Base-by-base conservation (phyloP, 92 coral and sea anemone species). In the Parazoanthus darwini region DNA sequence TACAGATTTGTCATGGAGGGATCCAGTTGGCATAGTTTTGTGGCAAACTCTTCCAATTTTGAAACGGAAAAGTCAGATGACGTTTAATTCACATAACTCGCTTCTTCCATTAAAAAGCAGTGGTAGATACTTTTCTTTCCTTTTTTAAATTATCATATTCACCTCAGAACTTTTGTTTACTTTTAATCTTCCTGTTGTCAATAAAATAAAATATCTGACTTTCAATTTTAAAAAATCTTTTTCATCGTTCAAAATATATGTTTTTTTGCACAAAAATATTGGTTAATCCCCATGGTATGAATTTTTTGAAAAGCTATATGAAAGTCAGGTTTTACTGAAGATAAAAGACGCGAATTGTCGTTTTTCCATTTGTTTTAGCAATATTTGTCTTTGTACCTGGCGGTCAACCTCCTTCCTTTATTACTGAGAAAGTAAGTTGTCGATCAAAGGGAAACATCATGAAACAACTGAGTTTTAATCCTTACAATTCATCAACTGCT, bases 121-220 rank as follows among this genome's bases (percentile, higher is more conserved):
- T 29, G 74, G 10, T 10, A 68, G 35, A 68, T 11, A 23, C 74
- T 29, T 72, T 54, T 3, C 26, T 48, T 35, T 6, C 43, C 48
- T 36, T 39, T 4, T 74, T 35, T 15, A 13, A 36, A 74, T 37
- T 74, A 74, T 35, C 48, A 74, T 37, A 74, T 74, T 37, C 78
- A 15, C 2, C 78, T 74, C 16, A 72, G 37, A 72, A 72, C 37
- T 72, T 72, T 36, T 72, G 14, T 74, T 74, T 74, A 74, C 78
- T 74, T 74, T 74, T 74, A 14, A 6, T 74, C 78, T 37, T 74
- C 46, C 43, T 36, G 43, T 74, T 74, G 23, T 13, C 6, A 48
- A 74, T 74, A 39, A 37, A 74, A 74, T 35, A 74, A 37, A 36
- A 35, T 29, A 74, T 36, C 22, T 74, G 78, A 74, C 78, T 74